Conservation (phyloP, 2,888 invertebrate genomes). For the Drosophila nr. fundita region DNA sequence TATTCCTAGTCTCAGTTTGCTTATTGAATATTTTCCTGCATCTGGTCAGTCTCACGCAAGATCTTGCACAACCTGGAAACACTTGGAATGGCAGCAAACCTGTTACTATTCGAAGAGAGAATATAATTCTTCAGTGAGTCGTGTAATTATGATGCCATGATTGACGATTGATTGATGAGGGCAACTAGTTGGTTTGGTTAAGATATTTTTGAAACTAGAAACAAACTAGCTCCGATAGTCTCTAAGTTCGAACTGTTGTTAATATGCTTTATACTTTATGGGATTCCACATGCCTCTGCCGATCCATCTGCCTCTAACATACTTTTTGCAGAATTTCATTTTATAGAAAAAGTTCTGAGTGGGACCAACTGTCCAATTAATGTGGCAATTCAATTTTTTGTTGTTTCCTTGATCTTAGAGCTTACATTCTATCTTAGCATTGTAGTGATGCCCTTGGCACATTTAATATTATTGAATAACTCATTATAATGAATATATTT, state of each 20-base stretch:
- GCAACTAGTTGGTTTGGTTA: neutral
- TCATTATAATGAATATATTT: neutral
- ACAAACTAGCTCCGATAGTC: neutral
- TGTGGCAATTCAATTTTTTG: too few species aligned
- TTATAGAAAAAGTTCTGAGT: too few species aligned
- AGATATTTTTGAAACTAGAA: neutral
- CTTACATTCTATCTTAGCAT: too few species aligned
- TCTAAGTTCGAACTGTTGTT: neutral
- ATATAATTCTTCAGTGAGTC: neutral
- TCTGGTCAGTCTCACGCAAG: neutral
- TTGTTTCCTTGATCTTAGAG: too few species aligned
- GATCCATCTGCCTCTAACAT: neutral
- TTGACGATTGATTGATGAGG: neutral
- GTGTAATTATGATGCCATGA: neutral
- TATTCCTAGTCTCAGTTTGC: neutral
- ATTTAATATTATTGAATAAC: neutral
- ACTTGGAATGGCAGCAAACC: neutral
- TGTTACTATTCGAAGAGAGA: neutral
- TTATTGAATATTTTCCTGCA: neutral
- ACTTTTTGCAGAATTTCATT: neutral
- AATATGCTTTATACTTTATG: neutral
- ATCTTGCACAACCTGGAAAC: neutral
- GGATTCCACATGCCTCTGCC: neutral
- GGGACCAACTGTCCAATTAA: too few species aligned
- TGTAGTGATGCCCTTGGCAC: neutral